Base-by-base conservation (phyloP, 2,797 vertebrate genomes). In the Phalloptychus januarius region DNA sequence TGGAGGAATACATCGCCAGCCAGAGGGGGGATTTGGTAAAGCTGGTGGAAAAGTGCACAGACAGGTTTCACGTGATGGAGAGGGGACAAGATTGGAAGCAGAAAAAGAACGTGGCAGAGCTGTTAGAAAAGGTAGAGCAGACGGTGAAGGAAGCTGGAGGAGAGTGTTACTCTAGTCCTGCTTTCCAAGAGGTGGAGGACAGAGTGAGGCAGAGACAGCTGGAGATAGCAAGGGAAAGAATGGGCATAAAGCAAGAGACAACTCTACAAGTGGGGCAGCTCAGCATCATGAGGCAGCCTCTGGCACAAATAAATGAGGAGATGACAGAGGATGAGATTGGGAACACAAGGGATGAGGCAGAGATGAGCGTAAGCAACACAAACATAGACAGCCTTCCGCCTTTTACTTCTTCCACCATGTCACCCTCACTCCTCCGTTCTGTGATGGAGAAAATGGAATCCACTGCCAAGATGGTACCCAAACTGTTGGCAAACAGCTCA, bases 51-150 rank as follows among this genome's bases (percentile, higher is more conserved):
- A 91, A 83, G 79, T 96, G 95, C 4, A 81, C 91, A 0, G 96
- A 96, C 86, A 93, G 91, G 52, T 96, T 94, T 85, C 95, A 96
- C 40, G 84, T 96, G 48, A 82, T 95, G 83, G 92, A 94, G 79
- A 75, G 4, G 0, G 78, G 23, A 58, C 71, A 50, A 44, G 79
- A 70, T 12, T n/a, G 20, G 7, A 44, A 44, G 23, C 79, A 63
- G 20, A 71, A 58, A 15, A 40, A 28, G 28, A 92, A 87, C 31
- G 85, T 93, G 77, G 77, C 12, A 0, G 90, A 94, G 79, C 83
- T 96, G 54, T 83, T 96, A n/a, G 93, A 95, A 50, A 95, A 95
- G 86, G 93, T 96, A 84, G 91, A 94, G 74, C 95, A 95, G 89
- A 89, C 85, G 0, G 93, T 94, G 71, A 89, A 76, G 33, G 96